Evolutionary conservation across 2,113 vertebrate species (phyloP).

Genomic region (Cercopithecus mona): DNA sequence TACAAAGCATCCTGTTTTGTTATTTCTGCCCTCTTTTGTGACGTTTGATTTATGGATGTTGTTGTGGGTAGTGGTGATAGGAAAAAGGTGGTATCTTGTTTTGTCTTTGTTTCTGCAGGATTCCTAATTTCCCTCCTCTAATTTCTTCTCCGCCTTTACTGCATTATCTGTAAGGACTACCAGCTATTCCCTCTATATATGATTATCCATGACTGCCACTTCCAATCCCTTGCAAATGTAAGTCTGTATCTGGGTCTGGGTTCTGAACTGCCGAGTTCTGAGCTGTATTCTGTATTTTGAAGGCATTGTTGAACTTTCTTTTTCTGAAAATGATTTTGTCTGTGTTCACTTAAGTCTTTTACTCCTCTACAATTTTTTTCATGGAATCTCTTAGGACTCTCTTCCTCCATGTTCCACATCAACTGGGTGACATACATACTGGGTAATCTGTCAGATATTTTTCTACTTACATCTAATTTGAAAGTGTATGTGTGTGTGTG

Average conservation of each 20-base stretch:
- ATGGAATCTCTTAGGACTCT: not conserved
- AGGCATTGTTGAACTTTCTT: not conserved
- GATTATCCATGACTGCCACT: not conserved
- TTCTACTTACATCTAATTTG: not conserved
- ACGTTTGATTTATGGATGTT: not conserved
- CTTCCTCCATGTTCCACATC: not conserved
- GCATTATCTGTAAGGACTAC: not conserved
- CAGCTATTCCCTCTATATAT: not conserved
- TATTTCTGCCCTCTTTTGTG: not conserved
- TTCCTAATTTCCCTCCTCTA: not conserved
- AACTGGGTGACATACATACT: not conserved
- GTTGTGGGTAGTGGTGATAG: not conserved
- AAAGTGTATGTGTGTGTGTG: not conserved
- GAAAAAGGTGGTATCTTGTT: not conserved
- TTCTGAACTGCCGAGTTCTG: not conserved
- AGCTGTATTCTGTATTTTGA: not conserved
- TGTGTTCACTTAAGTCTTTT: not conserved
- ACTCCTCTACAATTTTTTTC: not conserved
- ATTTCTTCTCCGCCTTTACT: not conserved
- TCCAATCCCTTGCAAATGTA: not conserved
- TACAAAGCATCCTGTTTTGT: not conserved
- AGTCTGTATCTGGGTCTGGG: not conserved
- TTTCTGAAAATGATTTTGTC: not conserved
- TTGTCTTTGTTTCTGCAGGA: not conserved
- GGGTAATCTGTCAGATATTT: not conserved